Evolutionary conservation across 2,797 vertebrate genomes (phyloP).

Genomic region (Pangasius larnaudii): DNA sequence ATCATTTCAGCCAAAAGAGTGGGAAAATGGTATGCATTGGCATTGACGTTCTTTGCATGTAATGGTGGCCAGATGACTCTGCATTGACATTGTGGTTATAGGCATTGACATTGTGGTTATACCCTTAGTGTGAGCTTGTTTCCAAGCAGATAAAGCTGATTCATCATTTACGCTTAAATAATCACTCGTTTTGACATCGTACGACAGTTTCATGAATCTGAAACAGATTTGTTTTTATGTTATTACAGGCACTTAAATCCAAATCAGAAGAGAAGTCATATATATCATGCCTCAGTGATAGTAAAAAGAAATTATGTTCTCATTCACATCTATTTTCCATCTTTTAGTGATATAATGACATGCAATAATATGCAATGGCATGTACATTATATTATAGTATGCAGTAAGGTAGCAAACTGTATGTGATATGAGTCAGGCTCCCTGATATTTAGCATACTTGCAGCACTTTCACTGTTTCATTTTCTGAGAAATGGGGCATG

Average conservation of each 20-base stretch:
- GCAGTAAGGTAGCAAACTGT: too few species aligned
- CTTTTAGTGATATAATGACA: neutral
- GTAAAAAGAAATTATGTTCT: too few species aligned
- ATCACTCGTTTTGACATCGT: neutral
- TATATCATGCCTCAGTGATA: neutral
- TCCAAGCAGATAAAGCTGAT: neutral
- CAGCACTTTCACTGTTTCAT: neutral
- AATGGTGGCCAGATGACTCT: neutral
- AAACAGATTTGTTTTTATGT: neutral
- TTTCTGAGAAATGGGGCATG: neutral
- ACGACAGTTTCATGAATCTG: neutral
- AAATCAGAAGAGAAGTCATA: too few species aligned
- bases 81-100: neutral
- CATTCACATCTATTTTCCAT: neutral
- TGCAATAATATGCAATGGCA: neutral
- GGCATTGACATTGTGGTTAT: neutral
- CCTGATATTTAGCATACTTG: neutral
- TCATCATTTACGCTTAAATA: neutral
- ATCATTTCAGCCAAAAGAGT: neutral
- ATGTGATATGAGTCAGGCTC: neutral
- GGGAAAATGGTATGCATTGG: neutral
- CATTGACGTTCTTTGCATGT: neutral
- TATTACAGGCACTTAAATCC: neutral
- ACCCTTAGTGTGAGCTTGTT: neutral
- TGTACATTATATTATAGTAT: neutral